Evolutionary conservation across 2,113 vertebrate genomes (phyloP).

Genomic region (Picathartes gymnocephalus): DNA sequence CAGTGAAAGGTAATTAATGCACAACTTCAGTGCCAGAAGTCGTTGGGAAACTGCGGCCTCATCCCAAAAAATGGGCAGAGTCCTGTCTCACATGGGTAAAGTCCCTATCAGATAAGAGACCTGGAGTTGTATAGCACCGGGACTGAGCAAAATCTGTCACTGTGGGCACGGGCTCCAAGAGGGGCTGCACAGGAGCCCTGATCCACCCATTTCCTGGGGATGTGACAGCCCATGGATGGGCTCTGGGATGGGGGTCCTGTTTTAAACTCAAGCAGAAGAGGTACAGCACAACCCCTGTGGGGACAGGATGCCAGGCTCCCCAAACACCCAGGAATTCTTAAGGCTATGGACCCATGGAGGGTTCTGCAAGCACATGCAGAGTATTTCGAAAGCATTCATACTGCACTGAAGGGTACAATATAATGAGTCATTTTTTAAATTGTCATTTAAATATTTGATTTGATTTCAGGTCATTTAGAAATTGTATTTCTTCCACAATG

Average conservation of each 20-base stretch:
- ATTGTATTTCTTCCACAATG: background rate
- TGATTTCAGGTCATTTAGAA: background rate
- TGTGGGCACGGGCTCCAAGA: fast-evolving
- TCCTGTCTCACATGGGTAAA: background rate
- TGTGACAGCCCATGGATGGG: background rate
- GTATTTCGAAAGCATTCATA: background rate
- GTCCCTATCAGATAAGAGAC: background rate
- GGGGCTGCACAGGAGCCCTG: background rate
- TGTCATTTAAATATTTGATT: background rate
- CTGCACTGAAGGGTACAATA: background rate
- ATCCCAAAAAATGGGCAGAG: background rate
- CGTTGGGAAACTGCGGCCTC: background rate
- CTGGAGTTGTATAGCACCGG: fast-evolving
- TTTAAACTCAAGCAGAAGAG: background rate
- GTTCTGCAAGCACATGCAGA: background rate
- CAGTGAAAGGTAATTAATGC: background rate
- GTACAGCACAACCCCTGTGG: background rate
- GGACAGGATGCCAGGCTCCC: background rate
- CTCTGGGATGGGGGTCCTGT: background rate
- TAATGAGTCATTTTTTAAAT: background rate
- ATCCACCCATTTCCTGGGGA: background rate
- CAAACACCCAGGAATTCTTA: background rate
- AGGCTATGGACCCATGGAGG: background rate
- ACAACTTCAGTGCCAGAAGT: background rate
- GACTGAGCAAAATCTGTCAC: background rate